Conservation (phyloP, 1,140 invertebrate species). For the Drosophila insularis region DNA sequence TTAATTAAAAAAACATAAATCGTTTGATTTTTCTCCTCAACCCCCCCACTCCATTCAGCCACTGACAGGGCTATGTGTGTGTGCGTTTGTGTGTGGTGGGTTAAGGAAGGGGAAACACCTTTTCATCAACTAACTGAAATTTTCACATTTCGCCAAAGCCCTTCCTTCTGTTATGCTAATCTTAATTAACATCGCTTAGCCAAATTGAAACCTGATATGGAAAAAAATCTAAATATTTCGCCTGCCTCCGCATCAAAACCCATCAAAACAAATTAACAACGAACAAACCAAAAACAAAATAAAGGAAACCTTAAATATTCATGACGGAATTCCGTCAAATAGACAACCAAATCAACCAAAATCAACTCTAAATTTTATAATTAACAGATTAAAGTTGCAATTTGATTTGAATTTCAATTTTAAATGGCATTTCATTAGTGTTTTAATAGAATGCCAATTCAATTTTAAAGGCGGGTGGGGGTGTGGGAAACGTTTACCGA, state of each 20-base stretch:
- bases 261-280: constrained; percentile 69
- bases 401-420: constrained; percentile 60
- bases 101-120: constrained; percentile 46
- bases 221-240: constrained; percentile 38
- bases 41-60: background rate
- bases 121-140: constrained; percentile 61
- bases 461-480: background rate
- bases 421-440: constrained; percentile 26
- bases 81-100: too few species aligned
- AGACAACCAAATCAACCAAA: constrained; percentile 11
- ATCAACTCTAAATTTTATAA: constrained; percentile 35
- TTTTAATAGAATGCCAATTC: constrained; percentile 23
- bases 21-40: constrained; percentile 75
- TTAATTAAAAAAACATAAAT: constrained; percentile 82
- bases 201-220: constrained; percentile 45
- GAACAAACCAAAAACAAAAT: constrained; percentile 24
- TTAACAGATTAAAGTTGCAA: constrained; percentile 56
- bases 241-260: constrained; percentile 37
- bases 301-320: constrained; percentile 56
- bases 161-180: constrained; percentile 44
- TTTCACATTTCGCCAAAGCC: constrained; percentile 38
- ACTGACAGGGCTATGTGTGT: constrained; percentile 30
- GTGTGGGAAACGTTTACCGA: constrained; percentile 31
- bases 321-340: constrained; percentile 61
- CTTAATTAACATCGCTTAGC: constrained; percentile 50